These are phyloP conservation scores for Todiramphus saurophagus DNA, from an alignment of 2,113 vertebrate genomes.

Conservation along the genomic window DNA sequence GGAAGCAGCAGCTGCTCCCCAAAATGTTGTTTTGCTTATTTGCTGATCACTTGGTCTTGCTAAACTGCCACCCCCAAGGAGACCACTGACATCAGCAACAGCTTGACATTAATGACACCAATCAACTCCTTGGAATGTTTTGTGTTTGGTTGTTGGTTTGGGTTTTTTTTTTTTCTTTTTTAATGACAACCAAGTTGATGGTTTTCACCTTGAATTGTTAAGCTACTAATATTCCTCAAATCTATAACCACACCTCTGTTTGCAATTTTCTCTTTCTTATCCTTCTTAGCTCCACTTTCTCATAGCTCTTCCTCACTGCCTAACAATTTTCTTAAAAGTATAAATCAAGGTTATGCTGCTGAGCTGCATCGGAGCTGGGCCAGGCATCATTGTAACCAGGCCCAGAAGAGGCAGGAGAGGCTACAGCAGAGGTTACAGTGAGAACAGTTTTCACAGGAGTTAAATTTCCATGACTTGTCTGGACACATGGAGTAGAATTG, in stretches of 20 bases:
- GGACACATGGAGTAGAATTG: background rate
- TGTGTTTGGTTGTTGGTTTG: background rate
- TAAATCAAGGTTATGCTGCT: background rate
- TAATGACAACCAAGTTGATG: background rate
- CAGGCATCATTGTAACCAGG: rapidly evolving
- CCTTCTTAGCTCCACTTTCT: background rate
- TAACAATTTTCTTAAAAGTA: background rate
- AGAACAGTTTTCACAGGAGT: background rate
- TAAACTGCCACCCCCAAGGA: background rate
- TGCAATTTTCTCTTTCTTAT: background rate
- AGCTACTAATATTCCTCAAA: rapidly evolving
- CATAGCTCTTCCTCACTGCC: background rate
- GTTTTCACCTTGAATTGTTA: background rate
- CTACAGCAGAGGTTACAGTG: background rate
- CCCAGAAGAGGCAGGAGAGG: background rate
- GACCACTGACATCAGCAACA: background rate
- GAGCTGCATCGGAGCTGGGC: background rate
- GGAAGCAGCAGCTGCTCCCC: background rate
- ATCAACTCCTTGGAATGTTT: background rate
- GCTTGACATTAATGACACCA: background rate
- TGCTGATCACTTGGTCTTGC: background rate
- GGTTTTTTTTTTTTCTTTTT: background rate
- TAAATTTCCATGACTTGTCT: background rate
- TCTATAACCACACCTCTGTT: background rate
- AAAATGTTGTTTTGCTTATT: background rate